Conservation (phyloP, 1,140 invertebrate genomes). For the Argopecten irradians region DNA sequence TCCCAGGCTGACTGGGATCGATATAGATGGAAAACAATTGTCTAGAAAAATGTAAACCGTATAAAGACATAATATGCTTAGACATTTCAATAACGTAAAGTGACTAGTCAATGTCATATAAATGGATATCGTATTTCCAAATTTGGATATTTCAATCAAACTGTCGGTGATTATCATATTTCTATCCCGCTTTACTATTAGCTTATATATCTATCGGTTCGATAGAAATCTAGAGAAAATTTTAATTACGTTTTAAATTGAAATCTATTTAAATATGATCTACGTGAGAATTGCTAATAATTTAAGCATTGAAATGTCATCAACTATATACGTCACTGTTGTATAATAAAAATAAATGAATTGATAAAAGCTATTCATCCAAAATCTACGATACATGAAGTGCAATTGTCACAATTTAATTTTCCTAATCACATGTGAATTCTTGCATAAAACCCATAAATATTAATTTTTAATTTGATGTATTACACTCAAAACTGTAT, state of each 20-base stretch:
- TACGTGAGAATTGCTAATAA: background rate
- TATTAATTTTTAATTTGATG: background rate
- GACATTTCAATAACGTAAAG: background rate
- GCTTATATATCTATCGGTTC: background rate
- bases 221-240: background rate
- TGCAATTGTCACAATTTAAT: background rate
- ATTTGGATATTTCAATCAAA: background rate
- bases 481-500: background rate
- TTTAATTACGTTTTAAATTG: background rate
- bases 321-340: background rate
- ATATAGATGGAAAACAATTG: no score
- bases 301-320: background rate
- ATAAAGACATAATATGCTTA: no score
- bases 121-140: background rate
- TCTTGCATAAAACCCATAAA: background rate
- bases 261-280: background rate
- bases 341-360: background rate
- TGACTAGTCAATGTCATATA: background rate
- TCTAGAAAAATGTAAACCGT: no score
- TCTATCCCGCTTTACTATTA: background rate
- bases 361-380: background rate
- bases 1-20: no score
- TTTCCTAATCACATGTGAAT: background rate
- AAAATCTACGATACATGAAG: background rate
- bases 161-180: background rate